Conservation (phyloP, 2,888 invertebrate genomes). For the Laspeyria flexula region DNA sequence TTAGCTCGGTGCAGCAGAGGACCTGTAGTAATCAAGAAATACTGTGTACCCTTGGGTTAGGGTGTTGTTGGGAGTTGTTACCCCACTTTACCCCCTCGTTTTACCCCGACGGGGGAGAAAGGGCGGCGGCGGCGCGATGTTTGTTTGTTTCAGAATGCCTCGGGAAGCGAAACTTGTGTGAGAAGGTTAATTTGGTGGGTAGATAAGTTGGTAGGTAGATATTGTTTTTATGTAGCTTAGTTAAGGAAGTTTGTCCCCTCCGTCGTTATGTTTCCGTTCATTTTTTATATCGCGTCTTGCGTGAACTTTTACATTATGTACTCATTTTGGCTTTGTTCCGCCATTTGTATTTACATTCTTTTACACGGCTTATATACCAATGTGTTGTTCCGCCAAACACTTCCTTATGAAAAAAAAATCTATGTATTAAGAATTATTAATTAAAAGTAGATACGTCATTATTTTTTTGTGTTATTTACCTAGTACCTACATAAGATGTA, state of each 20-base stretch:
- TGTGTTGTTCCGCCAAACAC: not conserved
- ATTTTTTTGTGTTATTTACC: too few species aligned
- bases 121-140: slow-evolving; percentile 43
- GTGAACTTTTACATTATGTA: slow-evolving; percentile 30
- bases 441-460: too few species aligned
- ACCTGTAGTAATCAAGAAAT: slow-evolving; percentile 58
- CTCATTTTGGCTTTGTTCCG: slow-evolving; percentile 13
- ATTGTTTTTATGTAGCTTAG: slow-evolving; percentile 42
- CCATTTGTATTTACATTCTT: slow-evolving; percentile 8
- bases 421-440: too few species aligned
- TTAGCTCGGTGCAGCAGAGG: slow-evolving; percentile 62
- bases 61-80: slow-evolving; percentile 39
- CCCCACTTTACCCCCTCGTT: slow-evolving; percentile 38
- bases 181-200: slow-evolving; percentile 58
- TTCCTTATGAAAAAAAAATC: not conserved
- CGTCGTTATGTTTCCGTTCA: slow-evolving; percentile 31
- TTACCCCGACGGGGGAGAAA: slow-evolving; percentile 23
- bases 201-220: slow-evolving; percentile 56
- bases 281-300: slow-evolving; percentile 27
- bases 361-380: slow-evolving; percentile 10
- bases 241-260: slow-evolving; percentile 34
- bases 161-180: slow-evolving; percentile 55
- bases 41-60: slow-evolving; percentile 50
- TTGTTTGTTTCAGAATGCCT: slow-evolving; percentile 58
- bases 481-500: too few species aligned